phyloP scores from a whole-genome alignment of 2,797 vertebrate species.

The Amblyopsis hoosieri region DNA sequence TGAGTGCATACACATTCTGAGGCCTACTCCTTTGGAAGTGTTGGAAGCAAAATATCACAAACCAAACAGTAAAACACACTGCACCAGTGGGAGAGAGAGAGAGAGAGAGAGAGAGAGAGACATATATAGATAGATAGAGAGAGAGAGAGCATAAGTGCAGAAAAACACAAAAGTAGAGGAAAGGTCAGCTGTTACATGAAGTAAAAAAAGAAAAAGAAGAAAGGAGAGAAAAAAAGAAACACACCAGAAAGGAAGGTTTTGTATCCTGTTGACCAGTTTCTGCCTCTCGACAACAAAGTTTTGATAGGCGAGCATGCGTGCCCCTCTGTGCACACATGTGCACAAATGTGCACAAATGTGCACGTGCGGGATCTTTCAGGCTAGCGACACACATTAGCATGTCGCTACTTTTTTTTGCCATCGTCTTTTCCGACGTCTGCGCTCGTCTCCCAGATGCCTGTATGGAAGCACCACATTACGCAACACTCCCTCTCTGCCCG shows the following conservation, averaged over 20 bases:
- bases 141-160: conserved; percentile 16
- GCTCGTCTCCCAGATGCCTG: too few species aligned
- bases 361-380: background rate
- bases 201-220: conserved; percentile 11
- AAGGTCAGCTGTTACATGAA: conserved; percentile 49
- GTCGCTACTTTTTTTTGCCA: too few species aligned
- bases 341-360: background rate
- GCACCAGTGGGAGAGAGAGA: background rate
- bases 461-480: too few species aligned
- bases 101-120: conserved; percentile 5
- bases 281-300: conserved; percentile 44
- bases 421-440: too few species aligned
- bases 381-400: too few species aligned
- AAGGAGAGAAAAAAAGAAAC: conserved; percentile 24
- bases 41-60: conserved; percentile 9
- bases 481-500: conserved; percentile 24
- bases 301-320: conserved; percentile 31
- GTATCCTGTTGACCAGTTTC: conserved; percentile 70
- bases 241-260: conserved; percentile 40
- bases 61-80: background rate
- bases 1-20: background rate
- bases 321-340: background rate
- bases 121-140: background rate
- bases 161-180: conserved; percentile 39
- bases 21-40: conserved; percentile 8